phyloP scores from a whole-genome alignment of 2,888 invertebrate genomes.

The Phaonia tiefii region DNA sequence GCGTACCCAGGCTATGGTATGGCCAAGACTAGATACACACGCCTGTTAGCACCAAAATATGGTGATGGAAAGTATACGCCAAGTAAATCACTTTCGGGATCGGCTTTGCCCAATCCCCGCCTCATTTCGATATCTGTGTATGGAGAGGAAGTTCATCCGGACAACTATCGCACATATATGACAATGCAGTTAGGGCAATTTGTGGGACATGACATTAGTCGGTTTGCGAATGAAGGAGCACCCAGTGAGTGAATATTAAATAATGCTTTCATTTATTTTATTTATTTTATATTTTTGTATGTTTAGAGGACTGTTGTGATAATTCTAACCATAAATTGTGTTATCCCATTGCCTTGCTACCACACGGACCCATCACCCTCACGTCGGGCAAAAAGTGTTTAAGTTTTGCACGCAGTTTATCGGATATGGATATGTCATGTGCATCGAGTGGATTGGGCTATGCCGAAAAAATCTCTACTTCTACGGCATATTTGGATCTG shows the following conservation, averaged over 20 bases:
- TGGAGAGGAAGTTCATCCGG: conserved; percentile 72
- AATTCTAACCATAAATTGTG: conserved; percentile 69
- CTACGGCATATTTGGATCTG: conserved; percentile 83
- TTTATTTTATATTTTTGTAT: too few species aligned
- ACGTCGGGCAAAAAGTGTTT: conserved; percentile 82
- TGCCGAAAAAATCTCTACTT: conserved; percentile 83
- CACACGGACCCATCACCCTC: conserved; percentile 82
- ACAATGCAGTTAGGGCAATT: conserved; percentile 76
- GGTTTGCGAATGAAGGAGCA: conserved; percentile 66
- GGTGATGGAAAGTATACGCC: conserved; percentile 67
- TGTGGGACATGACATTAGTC: conserved; percentile 74
- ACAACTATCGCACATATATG: conserved; percentile 73
- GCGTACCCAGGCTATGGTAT: conserved; percentile 70
- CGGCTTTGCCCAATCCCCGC: conserved; percentile 73
- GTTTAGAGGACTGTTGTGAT: conserved; percentile 73
- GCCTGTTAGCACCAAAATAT: conserved; percentile 72
- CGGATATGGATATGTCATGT: conserved; percentile 84
- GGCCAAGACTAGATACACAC: conserved; percentile 69
- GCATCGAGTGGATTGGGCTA: conserved; percentile 80
- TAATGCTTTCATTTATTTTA: conserved; percentile 12
- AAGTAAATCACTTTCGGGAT: conserved; percentile 59
- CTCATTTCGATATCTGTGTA: conserved; percentile 73
- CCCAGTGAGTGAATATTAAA: conserved; percentile 69
- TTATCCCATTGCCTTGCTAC: conserved; percentile 82
- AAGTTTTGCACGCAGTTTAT: conserved; percentile 84